Evolutionary conservation across 2,113 vertebrate genomes (phyloP).

Genomic region (Phyllopteryx taeniolatus): DNA sequence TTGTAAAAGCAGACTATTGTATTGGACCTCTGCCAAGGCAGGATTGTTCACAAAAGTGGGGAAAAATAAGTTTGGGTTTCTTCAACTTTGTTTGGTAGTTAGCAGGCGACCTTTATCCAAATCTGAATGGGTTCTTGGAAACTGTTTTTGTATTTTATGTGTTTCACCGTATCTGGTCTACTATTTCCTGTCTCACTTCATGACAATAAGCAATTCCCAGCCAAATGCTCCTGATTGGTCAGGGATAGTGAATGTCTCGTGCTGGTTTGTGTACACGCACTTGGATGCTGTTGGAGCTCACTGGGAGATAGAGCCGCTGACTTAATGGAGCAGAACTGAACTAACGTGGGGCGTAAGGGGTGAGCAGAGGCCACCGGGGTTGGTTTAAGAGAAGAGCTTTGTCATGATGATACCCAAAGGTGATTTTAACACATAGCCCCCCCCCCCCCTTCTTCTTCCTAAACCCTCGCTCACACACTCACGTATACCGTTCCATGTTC

Average conservation of each 20-base stretch:
- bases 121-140: not conserved
- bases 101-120: not conserved
- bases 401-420: slow-evolving; percentile 65
- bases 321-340: slow-evolving; percentile 70
- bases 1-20: no score
- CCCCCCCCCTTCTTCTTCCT: slow-evolving; percentile 35
- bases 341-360: slow-evolving; percentile 57
- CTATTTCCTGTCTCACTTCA: not conserved
- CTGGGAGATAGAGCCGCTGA: slow-evolving; percentile 10
- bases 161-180: not conserved
- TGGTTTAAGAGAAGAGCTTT: slow-evolving; percentile 60
- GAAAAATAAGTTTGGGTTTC: no score
- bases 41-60: not conserved
- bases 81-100: not conserved
- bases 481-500: slow-evolving; percentile 34
- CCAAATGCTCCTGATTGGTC: not conserved
- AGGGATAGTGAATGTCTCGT: slow-evolving; percentile 1
- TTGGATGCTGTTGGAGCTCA: not conserved
- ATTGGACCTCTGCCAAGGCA: no score
- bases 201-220: not conserved
- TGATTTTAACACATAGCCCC: slow-evolving; percentile 49
- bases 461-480: slow-evolving; percentile 28
- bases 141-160: no score
- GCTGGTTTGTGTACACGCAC: slow-evolving; percentile 7
- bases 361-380: slow-evolving; percentile 57